These are phyloP conservation scores for Teleopsis dalmanni DNA, from an alignment of 1,140 invertebrate genomes.

Conservation along the genomic window DNA sequence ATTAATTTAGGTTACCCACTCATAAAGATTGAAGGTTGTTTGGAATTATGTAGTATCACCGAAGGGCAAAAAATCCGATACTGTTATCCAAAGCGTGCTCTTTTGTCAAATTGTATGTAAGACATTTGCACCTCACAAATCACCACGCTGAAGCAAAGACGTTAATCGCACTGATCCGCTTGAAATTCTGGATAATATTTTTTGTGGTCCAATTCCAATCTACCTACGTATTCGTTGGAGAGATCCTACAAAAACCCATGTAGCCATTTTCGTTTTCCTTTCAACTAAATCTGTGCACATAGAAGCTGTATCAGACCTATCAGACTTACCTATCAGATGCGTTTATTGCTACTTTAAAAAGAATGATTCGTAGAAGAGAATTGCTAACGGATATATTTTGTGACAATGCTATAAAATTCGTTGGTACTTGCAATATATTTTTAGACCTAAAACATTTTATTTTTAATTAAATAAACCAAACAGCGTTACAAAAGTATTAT, in stretches of 20 bases:
- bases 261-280: conserved; percentile 26
- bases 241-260: conserved; percentile 8
- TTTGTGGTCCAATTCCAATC: not conserved
- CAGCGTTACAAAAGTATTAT: not conserved
- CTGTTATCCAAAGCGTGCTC: not conserved
- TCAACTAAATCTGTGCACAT: conserved; percentile 29
- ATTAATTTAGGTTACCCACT: too few species aligned
- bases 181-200: conserved; percentile 5
- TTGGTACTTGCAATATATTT: not conserved
- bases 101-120: not conserved
- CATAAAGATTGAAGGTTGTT: not conserved
- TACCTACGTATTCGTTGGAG: not conserved
- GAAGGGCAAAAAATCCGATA: not conserved
- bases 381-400: not conserved
- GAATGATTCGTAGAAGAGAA: conserved; percentile 20
- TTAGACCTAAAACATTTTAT: not conserved
- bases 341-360: conserved; percentile 23
- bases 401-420: conserved; percentile 1
- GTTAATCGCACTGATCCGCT: not conserved
- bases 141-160: not conserved
- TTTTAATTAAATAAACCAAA: not conserved
- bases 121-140: not conserved
- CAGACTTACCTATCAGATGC: conserved; percentile 25
- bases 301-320: conserved; percentile 25
- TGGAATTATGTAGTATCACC: not conserved